These are phyloP conservation scores for Jaculus jaculus DNA, from an alignment of 2,113 vertebrate genomes.

Conservation along the genomic window DNA sequence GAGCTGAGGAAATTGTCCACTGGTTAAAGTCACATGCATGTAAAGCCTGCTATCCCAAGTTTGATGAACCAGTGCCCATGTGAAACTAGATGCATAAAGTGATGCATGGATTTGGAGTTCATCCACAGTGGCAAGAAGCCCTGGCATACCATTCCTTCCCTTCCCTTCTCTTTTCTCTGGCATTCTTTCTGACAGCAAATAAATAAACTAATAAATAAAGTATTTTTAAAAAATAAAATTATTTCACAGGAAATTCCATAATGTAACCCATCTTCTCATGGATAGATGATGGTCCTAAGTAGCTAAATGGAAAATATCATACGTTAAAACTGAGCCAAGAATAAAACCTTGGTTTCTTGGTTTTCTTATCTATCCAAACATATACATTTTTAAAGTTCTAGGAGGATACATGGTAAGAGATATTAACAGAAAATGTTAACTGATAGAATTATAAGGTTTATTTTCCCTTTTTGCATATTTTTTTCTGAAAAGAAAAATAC, in stretches of 20 bases:
- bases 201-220: too few species aligned
- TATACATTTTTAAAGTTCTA: slow-evolving; percentile 19
- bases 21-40: too few species aligned
- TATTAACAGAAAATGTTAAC: not conserved
- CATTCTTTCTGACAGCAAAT: too few species aligned
- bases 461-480: not conserved
- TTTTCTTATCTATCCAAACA: not conserved
- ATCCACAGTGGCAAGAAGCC: too few species aligned
- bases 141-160: too few species aligned
- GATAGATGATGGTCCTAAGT: not conserved
- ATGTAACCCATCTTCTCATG: slow-evolving; percentile 15
- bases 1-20: too few species aligned
- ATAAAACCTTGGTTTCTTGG: not conserved
- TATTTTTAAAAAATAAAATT: slow-evolving; percentile 3
- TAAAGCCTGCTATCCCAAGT: too few species aligned
- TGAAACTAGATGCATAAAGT: too few species aligned
- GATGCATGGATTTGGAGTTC: too few species aligned
- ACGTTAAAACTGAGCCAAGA: not conserved
- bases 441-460: not conserved
- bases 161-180: not conserved
- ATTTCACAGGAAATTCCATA: slow-evolving; percentile 32
- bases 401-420: not conserved
- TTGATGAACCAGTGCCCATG: too few species aligned
- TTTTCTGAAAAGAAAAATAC: not conserved
- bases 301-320: not conserved